Base-by-base conservation (phyloP, 2,888 invertebrate genomes). In the Drosophila kambysellisi region DNA sequence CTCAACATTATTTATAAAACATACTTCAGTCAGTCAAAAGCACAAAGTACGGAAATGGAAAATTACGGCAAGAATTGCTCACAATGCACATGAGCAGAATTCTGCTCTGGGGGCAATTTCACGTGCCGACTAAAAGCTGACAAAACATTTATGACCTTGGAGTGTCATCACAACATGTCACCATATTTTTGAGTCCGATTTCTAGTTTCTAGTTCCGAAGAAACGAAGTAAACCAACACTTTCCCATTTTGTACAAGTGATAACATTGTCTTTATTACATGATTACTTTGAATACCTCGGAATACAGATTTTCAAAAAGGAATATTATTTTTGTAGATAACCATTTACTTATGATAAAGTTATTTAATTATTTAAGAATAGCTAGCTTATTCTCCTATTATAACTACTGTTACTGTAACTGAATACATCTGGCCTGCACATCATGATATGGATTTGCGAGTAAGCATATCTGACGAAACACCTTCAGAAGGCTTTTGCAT, bases 141-240 rank as follows among this genome's bases (percentile, higher is more conserved):
- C 83, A 74, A 82, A 88, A 91, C 91, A 90, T 92, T 91, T 89
- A 91, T 91, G 91, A 85, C 81, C 79, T 79, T 68, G 74, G 83
- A 82, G 83, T 85, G 82, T 82, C 84, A 90, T 75, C 78, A 33
- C 48, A 41, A 37, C 12, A 29, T 30, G 9, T 32, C 20, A 48
- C 29, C 29, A 20, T 20, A 4, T 46, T 9, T 70, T 43, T 15
- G 4, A n/a, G 11, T 33, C 8, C 6, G 8, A 66, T 17, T 39
- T 35, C 20, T 20, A 59, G 33, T 20, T 15, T 29, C 12, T 5
- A n/a, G 29, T 60, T 33, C 11, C 3, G 32, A n/a, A 15, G 29
- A 20, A 30, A 29, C 17, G n/a, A 2, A 30, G 12, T 35, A 39
- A 41, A 25, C 20, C 1, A 25, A 20, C 32, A 29, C 41, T 53